These are phyloP conservation scores for Botrylloides violaceus DNA, from an alignment of 23 tunicate genomes.

Conservation along the genomic window DNA sequence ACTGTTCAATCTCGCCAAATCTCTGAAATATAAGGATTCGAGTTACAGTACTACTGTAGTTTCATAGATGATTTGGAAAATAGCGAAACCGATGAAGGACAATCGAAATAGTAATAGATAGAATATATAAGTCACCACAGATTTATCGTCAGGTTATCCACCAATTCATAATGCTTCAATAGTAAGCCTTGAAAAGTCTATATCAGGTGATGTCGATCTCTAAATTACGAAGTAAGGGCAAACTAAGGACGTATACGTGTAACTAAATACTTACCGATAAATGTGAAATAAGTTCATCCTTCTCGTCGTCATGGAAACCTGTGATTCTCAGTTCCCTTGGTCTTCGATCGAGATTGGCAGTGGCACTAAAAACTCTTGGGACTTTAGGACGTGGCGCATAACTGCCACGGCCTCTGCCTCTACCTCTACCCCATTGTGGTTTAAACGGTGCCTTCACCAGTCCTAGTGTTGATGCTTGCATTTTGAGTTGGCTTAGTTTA, in stretches of 20 bases:
- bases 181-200: no score
- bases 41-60: no score
- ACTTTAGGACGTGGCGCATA: conserved; percentile 30
- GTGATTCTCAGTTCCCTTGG: conserved; percentile 75
- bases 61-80: no score
- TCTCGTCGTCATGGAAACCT: conserved; percentile 82
- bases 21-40: conserved; percentile 48
- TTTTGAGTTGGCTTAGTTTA: conserved; percentile 59
- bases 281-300: conserved; percentile 82
- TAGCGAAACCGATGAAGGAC: no score
- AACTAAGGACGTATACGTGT: no score
- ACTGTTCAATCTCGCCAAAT: conserved; percentile 78
- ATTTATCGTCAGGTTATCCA: neutral
- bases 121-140: no score
- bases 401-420: conserved; percentile 42
- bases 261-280: conserved; percentile 58
- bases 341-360: conserved; percentile 88
- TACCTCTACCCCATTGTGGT: conserved; percentile 25
- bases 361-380: conserved; percentile 59
- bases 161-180: no score
- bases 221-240: no score
- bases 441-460: conserved; percentile 37
- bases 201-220: no score
- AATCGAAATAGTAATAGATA: no score
- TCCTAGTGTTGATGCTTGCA: conserved; percentile 67